Evolutionary conservation across 2,113 vertebrate genomes (phyloP), one percentile per base, ranked within the genome.

Genomic region (Callopanchax toddi): DNA sequence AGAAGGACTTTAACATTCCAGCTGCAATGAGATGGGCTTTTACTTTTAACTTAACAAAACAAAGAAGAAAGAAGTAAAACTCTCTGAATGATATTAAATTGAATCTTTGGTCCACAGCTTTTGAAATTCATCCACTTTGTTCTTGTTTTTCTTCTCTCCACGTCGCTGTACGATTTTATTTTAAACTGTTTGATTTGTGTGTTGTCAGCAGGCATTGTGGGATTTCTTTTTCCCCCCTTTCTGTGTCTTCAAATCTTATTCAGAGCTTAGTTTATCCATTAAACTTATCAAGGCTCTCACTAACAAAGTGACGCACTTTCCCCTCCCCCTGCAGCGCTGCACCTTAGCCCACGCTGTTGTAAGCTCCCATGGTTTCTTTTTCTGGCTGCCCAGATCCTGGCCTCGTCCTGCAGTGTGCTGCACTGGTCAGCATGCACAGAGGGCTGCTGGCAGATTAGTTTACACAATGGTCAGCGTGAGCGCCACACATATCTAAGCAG

Each of bases 361-460:
- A 89, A 91, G 79, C 86, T 65, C 81, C 82, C 83, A 83, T 67
- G 82, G 77, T 84, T 89, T 89, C 86, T 88, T 90, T 91, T 89
- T 84, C 89, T 86, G 79, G 78, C 73, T 2, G 69, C 46, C 66
- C 71, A 74, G 62, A 80, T 86, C 80, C 76, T 67, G 65, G 65
- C 78, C 60, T 55, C 79, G 48, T 82, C 71, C 71, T 79, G 72
- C 60, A 6, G 51, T 26, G 76, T 44, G 34, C 60, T 52, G 63
- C 63, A 9, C 29, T 8, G 40, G 57, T 58, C 81, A 67, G 45
- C 65, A 56, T 22, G 56, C 62, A 59, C 54, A 65, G 2, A 51
- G 59, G 67, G 81, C 69, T 72, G 73, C 71, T 32, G 67, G 70
- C 86, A 95, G 86, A 85, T 89, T 83, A 89, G 71, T 62, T 79